A percentile compares a stretch with the other conserved stretches of the same genome.
Evolutionary conservation across 2,888 invertebrate species (phyloP).

Genomic region (Orchesellides sinensis): DNA sequence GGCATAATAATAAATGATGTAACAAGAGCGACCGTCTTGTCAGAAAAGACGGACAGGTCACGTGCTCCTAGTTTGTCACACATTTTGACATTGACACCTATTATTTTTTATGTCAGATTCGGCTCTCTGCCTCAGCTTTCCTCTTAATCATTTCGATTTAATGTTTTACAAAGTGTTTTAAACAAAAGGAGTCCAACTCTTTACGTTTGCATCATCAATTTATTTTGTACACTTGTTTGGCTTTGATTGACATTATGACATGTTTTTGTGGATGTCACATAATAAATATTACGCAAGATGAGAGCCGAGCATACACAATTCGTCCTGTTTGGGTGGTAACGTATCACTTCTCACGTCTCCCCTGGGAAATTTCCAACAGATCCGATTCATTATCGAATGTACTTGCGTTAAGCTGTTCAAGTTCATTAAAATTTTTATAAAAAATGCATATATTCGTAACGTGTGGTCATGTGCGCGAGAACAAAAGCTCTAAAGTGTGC

Average conservation of each 20-base stretch:
- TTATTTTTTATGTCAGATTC: conserved; percentile 51
- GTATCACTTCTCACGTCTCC: background rate
- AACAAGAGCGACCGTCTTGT: conserved; percentile 23
- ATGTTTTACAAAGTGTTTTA: conserved; percentile 4
- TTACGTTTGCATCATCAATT: background rate
- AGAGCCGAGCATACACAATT: background rate
- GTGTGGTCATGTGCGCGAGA: conserved; percentile 39
- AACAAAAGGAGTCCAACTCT: conserved; percentile 8
- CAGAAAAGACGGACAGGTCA: conserved; percentile 51
- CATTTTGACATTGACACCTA: conserved; percentile 59
- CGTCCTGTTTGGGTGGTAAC: background rate
- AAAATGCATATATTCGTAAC: conserved; percentile 32
- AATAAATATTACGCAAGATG: background rate
- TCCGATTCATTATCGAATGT: too few relatives aligned
- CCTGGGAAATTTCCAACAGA: conserved; percentile 37
- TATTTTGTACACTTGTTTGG: conserved; percentile 15
- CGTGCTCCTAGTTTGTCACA: conserved; percentile 63
- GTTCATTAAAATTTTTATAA: conserved; percentile 63
- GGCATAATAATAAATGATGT: conserved; percentile 63
- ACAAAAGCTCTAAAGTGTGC: too few relatives aligned
- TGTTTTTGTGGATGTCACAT: conserved; percentile 21
- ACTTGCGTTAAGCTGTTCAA: conserved; percentile 55
- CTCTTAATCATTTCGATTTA: conserved; percentile 20
- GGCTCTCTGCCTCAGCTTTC: too few relatives aligned
- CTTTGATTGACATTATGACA: conserved; percentile 41